Percentiles rank a stretch among this genome's conserved stretches.
These are phyloP conservation scores for Rotaria magnacalcarata DNA, from an alignment of 2,888 invertebrate species.

Conservation along the genomic window DNA sequence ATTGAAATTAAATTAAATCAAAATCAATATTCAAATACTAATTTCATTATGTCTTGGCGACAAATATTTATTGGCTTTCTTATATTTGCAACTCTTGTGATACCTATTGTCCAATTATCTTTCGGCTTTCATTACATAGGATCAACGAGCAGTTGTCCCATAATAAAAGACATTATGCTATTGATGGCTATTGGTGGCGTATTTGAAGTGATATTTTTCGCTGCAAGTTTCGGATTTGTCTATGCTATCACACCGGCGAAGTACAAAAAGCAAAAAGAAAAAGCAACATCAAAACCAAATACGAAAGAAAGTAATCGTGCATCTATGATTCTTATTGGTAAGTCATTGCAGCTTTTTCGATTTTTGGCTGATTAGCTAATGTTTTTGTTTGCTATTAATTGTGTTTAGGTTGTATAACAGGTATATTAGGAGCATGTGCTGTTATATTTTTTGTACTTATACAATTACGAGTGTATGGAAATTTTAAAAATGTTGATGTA, in stretches of 20 bases:
- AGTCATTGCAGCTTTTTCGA: not conserved
- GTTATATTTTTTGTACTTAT: not conserved
- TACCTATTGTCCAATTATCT: not conserved
- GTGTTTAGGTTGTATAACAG: not conserved
- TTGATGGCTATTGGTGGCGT: constrained; percentile 7
- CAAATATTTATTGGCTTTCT: not conserved
- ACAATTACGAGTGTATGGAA: not conserved
- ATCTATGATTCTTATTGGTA: not conserved
- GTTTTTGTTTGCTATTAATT: not conserved
- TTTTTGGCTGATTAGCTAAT: not conserved
- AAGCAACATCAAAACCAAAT: not conserved
- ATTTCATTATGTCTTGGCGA: not conserved
- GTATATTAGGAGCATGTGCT: not conserved
- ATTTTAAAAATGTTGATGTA: not conserved
- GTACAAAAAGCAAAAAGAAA: not conserved
- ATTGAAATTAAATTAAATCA: not conserved
- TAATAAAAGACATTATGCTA: not conserved
- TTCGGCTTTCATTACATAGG: not conserved
- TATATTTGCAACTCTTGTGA: not conserved
- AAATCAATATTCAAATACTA: no score
- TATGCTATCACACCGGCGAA: not conserved
- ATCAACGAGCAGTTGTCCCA: not conserved
- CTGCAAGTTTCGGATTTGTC: not conserved
- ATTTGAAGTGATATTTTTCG: not conserved
- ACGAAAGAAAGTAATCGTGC: not conserved